These are phyloP conservation scores for Galleria mellonella DNA, from an alignment of 1,140 invertebrate genomes.

Conservation along the genomic window DNA sequence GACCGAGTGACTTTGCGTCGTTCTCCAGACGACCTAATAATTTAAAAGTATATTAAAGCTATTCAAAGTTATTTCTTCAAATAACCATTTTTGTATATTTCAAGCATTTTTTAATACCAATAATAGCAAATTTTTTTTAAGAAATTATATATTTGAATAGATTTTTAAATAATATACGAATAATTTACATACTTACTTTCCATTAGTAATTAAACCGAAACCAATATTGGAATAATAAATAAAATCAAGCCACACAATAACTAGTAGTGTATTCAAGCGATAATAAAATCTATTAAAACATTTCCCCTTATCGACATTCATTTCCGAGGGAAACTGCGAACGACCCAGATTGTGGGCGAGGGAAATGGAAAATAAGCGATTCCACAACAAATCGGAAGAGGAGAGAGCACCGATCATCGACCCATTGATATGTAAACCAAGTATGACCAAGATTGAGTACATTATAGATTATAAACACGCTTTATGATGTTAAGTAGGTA, in stretches of 20 bases:
- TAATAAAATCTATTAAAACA: slow-evolving; percentile 15
- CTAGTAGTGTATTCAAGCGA: not conserved
- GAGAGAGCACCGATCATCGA: slow-evolving; percentile 13
- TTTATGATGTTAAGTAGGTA: not conserved
- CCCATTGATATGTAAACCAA: slow-evolving; percentile 19
- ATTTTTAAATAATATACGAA: too few relatives aligned
- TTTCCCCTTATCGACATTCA: slow-evolving; percentile 11
- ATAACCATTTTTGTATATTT: not conserved
- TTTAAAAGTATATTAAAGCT: slow-evolving; percentile 19
- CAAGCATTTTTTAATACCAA: too few relatives aligned
- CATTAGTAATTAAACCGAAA: too few relatives aligned
- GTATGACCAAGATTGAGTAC: slow-evolving; percentile 14
- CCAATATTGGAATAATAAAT: too few relatives aligned
- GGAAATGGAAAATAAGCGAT: slow-evolving; percentile 25
- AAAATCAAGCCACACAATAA: too few relatives aligned
- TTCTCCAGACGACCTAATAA: slow-evolving; percentile 55
- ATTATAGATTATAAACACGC: not conserved
- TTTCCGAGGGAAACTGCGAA: slow-evolving; percentile 16
- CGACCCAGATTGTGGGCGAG: slow-evolving; percentile 13
- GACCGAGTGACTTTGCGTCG: slow-evolving; percentile 45
- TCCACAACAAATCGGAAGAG: slow-evolving; percentile 20
- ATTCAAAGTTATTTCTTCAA: not conserved
- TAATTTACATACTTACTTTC: too few relatives aligned
- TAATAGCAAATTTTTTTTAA: not conserved
- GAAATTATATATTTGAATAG: slow-evolving; percentile 1